phyloP scores from a whole-genome alignment of 2,888 invertebrate species.

The Pomacea canaliculata region DNA sequence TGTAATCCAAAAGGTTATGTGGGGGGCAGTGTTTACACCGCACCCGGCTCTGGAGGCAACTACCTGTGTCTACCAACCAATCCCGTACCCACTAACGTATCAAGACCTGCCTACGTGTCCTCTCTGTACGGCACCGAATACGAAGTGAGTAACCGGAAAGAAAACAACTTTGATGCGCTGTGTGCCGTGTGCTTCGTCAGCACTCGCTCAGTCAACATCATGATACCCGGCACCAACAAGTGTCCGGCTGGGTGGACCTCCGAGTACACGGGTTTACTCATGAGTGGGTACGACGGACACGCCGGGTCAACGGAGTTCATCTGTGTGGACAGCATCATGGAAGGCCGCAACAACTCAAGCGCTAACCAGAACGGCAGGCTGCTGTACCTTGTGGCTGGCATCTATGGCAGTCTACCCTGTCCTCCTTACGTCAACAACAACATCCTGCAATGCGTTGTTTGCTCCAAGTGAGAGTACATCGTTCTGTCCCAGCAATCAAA shows the following conservation, averaged over 20 bases:
- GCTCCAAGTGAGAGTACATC: neutral
- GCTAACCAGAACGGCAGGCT: neutral
- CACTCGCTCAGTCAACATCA: neutral
- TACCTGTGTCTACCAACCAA: neutral
- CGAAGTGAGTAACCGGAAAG: neutral
- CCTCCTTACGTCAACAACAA: constrained; percentile 1
- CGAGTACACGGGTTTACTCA: constrained; percentile 1
- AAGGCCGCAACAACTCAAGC: neutral
- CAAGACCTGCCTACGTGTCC: neutral
- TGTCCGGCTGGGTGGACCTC: neutral
- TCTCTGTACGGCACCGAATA: neutral
- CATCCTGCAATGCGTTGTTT: neutral
- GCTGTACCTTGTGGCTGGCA: neutral
- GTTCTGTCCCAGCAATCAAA: no score
- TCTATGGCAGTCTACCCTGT: neutral
- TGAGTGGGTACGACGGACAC: neutral
- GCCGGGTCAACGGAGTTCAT: neutral
- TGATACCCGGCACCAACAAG: neutral
- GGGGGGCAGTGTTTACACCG: neutral
- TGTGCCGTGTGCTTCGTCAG: neutral
- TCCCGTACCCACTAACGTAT: neutral
- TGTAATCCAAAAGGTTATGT: neutral
- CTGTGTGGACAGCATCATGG: neutral
- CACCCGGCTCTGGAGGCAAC: neutral
- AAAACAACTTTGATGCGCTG: neutral